Conservation (phyloP, 2,113 vertebrate species). For the Cervus canadensis region DNA sequence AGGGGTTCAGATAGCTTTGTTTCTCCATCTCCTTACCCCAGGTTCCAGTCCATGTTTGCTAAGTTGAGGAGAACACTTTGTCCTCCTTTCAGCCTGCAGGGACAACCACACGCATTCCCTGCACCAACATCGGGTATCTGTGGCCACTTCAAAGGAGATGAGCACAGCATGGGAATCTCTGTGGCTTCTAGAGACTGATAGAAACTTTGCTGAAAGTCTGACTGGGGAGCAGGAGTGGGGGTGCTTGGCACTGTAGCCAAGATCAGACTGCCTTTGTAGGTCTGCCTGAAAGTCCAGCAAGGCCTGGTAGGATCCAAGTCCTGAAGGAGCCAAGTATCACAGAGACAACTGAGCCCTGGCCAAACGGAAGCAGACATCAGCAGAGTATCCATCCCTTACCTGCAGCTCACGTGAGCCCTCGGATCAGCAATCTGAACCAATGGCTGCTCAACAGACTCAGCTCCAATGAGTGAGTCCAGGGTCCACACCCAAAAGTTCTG, state of each 20-base stretch:
- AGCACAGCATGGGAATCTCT: not conserved
- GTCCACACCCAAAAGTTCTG: not conserved
- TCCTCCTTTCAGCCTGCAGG: not conserved
- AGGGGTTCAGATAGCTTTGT: not conserved
- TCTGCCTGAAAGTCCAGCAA: not conserved
- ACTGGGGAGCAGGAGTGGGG: not conserved
- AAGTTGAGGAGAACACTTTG: not conserved
- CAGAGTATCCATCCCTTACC: not conserved
- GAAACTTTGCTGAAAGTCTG: not conserved
- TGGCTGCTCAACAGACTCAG: not conserved
- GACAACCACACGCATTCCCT: not conserved
- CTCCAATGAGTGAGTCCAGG: not conserved
- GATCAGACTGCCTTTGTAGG: not conserved
- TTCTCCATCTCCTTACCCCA: not conserved
- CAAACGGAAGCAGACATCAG: not conserved
- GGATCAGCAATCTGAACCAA: not conserved
- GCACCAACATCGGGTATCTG: not conserved
- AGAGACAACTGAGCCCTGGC: not conserved
- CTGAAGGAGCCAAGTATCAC: not conserved
- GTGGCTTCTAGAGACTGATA: not conserved
- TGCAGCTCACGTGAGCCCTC: not conserved
- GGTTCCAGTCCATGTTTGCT: not conserved
- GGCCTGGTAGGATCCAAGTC: not conserved
- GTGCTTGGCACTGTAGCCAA: not conserved
- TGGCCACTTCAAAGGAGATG: not conserved